A percentile compares a stretch with the other conserved stretches of the same genome.
These are phyloP conservation scores for Catharus fuscescens DNA, from an alignment of 2,113 vertebrate species.

Conservation along the genomic window DNA sequence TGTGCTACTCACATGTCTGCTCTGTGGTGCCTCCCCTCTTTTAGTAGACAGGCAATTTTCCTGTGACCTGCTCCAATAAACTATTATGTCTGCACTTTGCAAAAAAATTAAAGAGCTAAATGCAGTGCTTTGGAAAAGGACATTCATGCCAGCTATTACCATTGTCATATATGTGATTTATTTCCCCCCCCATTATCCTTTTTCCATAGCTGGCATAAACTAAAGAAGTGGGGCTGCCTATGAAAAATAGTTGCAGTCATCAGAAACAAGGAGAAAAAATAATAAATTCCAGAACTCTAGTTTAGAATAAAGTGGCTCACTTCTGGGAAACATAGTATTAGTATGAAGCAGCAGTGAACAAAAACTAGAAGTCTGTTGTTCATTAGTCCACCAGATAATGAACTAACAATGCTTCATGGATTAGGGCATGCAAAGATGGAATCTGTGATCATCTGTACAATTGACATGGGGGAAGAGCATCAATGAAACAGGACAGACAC, in stretches of 20 bases:
- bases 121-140: neutral
- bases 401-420: slow-evolving; percentile 33
- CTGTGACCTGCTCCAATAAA: slow-evolving; percentile 2
- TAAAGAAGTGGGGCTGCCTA: slow-evolving; percentile 32
- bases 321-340: slow-evolving; percentile 58
- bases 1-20: neutral
- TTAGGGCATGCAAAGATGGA: neutral
- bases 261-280: slow-evolving; percentile 66
- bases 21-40: neutral
- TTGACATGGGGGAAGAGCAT: neutral
- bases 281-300: slow-evolving; percentile 68
- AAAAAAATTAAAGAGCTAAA: slow-evolving; percentile 12
- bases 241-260: slow-evolving; percentile 55
- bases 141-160: neutral
- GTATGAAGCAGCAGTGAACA: slow-evolving; percentile 46
- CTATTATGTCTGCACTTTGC: neutral
- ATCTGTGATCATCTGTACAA: neutral
- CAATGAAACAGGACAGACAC: neutral
- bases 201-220: slow-evolving; percentile 40
- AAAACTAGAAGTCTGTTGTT: slow-evolving; percentile 60
- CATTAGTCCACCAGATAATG: slow-evolving; percentile 66
- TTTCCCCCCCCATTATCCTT: neutral
- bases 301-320: slow-evolving; percentile 50
- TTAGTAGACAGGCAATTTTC: neutral
- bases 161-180: slow-evolving; percentile 15